Conservation (phyloP, 2,888 invertebrate species). For the Argyresthia albistria region DNA sequence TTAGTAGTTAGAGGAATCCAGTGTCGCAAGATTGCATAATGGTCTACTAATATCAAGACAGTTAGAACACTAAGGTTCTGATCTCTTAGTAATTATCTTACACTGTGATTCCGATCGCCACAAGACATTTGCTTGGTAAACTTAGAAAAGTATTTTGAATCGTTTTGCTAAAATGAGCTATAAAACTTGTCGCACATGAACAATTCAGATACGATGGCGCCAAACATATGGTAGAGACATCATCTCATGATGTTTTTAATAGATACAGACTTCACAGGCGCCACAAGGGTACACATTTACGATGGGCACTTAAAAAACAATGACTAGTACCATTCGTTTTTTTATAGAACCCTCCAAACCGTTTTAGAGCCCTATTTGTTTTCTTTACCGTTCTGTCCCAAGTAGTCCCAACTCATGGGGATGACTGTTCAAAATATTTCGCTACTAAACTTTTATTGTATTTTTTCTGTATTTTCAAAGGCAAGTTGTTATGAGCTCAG, state of each 20-base stretch:
- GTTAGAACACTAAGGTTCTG: no score
- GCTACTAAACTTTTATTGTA: constrained; percentile 7
- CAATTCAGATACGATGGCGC: no score
- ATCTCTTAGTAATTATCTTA: no score
- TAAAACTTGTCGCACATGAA: no score
- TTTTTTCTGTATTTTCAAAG: constrained; percentile 16
- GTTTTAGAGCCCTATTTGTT: constrained; percentile 48
- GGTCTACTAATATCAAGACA: no score
- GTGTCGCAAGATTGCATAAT: no score
- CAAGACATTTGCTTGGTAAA: no score
- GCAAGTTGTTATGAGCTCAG: constrained; percentile 21
- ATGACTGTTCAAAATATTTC: constrained; percentile 39
- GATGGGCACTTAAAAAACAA: constrained; percentile 27
- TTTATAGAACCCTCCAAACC: constrained; percentile 22
- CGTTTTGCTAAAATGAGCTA: no score
- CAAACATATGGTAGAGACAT: constrained; percentile 41
- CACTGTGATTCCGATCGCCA: no score
- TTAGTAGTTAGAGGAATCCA: no score
- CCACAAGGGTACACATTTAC: constrained; percentile 22
- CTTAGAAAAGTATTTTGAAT: no score
- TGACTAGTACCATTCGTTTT: constrained; percentile 31
- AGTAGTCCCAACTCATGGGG: constrained; percentile 34
- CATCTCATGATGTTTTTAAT: constrained; percentile 28
- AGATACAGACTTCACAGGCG: constrained; percentile 13
- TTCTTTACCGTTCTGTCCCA: constrained; percentile 21